Base-by-base conservation (phyloP, 2,797 vertebrate genomes). In the Danio albolineatus region DNA sequence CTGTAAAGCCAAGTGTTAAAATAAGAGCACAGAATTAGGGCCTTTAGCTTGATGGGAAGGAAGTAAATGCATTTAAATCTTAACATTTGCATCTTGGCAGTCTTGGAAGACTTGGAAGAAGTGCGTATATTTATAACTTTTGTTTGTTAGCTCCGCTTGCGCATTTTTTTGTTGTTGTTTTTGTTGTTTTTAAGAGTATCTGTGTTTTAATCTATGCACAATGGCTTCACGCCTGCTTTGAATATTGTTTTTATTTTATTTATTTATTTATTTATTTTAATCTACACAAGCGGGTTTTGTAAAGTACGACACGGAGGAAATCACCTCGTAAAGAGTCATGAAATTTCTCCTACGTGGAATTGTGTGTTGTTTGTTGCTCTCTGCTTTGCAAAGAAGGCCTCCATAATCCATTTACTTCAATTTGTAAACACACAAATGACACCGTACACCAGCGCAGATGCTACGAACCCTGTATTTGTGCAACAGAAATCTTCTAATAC, bases 1-100 rank as follows among this genome's bases (percentile, higher is more conserved):
- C 85, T 86, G 81, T 82, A 87, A 86, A 90, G 86, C 89, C 62
- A 88, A 84, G 85, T 86, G 85, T 88, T 87, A 86, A 80, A 85
- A 87, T 73, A 84, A 84, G 76, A 85, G 77, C 78, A 69, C 79
- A 62, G 79, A 91, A 88, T 88, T 83, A 90, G 88, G 87, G 85
- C 84, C 82, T 86, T 83, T 82, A 85, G 82, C 28, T 85, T 89
- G 87, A 90, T 90, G 84, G 86, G 83, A 88, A 79, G 84, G 78
- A 88, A 89, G 86, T 83, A 82, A 84, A 86, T 76, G 60, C 78
- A 57, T 67, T 61, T 51, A 61, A 66, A 88, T 83, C 65, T 66
- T 66, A 43, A 60, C 84, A 88, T 88, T 86, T 83, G 76, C 83
- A 85, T 86, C 78, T 66, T 64, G 76, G 57, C 79, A 71, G 10